Conservation (phyloP, 2,888 invertebrate species). For the Anagyrus pseudococci region DNA sequence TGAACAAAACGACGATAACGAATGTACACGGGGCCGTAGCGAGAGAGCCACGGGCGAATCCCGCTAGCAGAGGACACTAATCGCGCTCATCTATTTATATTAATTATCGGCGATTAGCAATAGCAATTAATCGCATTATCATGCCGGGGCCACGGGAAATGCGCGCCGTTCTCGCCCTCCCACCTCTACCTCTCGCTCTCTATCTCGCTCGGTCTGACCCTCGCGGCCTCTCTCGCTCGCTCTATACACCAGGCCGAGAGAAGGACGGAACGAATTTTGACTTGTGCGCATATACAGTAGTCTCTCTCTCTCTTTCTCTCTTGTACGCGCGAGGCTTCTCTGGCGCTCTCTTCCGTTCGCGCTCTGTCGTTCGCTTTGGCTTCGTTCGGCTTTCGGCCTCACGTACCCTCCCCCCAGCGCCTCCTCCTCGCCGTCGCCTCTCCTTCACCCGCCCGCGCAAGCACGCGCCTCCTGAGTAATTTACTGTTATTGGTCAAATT, state of each 20-base stretch:
- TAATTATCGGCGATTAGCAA: constrained; percentile 62
- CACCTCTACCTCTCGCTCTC: too few species aligned
- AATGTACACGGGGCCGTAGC: constrained; percentile 26
- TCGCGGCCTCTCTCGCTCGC: constrained; percentile 23
- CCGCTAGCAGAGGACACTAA: constrained; percentile 51
- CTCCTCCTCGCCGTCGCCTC: constrained; percentile 46
- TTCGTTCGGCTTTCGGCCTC: constrained; percentile 39
- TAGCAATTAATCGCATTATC: constrained; percentile 61
- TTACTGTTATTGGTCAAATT: constrained; percentile 62
- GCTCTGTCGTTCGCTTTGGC: constrained; percentile 40
- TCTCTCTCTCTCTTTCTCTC: too few species aligned
- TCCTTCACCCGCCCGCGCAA: too few species aligned
- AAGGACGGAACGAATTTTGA: constrained; percentile 8
- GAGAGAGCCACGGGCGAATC: not conserved
- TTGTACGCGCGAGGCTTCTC: too few species aligned
- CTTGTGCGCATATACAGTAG: too few species aligned
- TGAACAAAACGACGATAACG: constrained; percentile 34
- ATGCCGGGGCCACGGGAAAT: constrained; percentile 44
- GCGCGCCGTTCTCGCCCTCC: too few species aligned
- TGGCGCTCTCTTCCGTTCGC: not conserved
- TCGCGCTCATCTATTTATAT: constrained; percentile 61
- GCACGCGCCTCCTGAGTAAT: constrained; percentile 60
- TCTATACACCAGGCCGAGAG: not conserved
- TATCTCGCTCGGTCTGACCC: constrained; percentile 15
- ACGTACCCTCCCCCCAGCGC: constrained; percentile 32